Evolutionary conservation across 2,888 invertebrate species (phyloP).

Genomic region (Zhuqinia jingwanae): DNA sequence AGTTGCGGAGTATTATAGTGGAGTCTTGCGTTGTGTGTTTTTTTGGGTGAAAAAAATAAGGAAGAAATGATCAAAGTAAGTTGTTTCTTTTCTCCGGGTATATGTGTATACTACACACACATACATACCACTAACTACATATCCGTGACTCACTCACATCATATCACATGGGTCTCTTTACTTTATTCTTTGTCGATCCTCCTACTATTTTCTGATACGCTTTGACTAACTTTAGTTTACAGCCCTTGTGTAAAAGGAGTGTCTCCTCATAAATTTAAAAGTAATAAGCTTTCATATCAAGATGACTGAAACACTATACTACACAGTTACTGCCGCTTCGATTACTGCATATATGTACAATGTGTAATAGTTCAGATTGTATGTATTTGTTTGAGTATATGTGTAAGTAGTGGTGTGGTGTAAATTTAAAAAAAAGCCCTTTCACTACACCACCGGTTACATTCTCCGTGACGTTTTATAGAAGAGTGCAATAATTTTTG

Average conservation of each 20-base stretch:
- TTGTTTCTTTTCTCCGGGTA: slow-evolving; percentile 49
- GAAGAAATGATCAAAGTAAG: slow-evolving; percentile 15
- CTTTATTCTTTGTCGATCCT: not conserved
- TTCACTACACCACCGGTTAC: not conserved
- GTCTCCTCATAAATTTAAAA: slow-evolving; percentile 60
- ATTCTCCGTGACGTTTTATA: not conserved
- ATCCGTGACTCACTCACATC: too few relatives aligned
- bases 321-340: slow-evolving; percentile 35
- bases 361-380: too few relatives aligned
- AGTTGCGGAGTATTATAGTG: too few relatives aligned
- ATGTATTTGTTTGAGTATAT: too few relatives aligned
- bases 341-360: slow-evolving; percentile 31
- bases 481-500: not conserved
- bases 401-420: too few relatives aligned
- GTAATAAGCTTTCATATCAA: slow-evolving; percentile 59
- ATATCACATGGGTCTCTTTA: not conserved
- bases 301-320: slow-evolving; percentile 57
- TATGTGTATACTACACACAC: too few relatives aligned
- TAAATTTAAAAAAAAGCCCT: not conserved
- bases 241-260: slow-evolving; percentile 38
- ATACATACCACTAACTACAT: too few relatives aligned
- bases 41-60: slow-evolving; percentile 16
- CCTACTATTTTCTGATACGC: not conserved
- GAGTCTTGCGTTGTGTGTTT: too few relatives aligned
- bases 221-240: slow-evolving; percentile 40